Base-by-base conservation (phyloP, 2,797 vertebrate genomes). In the Danio kyathit region DNA sequence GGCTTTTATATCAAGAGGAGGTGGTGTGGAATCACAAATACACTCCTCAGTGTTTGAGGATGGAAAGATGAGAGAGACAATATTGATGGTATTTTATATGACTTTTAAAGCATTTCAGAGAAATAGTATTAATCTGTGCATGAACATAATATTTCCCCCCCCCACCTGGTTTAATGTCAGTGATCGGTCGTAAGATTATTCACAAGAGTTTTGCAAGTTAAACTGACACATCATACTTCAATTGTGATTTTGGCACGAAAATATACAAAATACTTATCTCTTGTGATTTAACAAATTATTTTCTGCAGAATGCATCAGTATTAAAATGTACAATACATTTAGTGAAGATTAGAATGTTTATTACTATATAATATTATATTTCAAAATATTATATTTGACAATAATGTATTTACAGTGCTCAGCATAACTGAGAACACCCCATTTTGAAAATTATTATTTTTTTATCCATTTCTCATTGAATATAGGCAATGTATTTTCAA, bases 1-100 rank as follows among this genome's bases (percentile, higher is more conserved):
- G 59, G 51, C 21, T 41, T 56, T 61, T 40, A 41, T 12, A 48
- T 77, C 44, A 67, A 74, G 46, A 60, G 72, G 54, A 63, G 71
- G 60, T 63, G 5, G 54, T 12, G 17, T 40, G 40, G 63, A 74
- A 72, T 60, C 49, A 61, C 19, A 64, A n/a, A 48, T 5, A 49
- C 43, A 61, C 21, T 1, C 12, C 54, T 41, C 5, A 48, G 2
- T 73, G 3, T n/a, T 16, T 11, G 8, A 48, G 19, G 41, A 74
- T 57, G n/a, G 40, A 72, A 17, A 43, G 8, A 3, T 40, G 43
- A 12, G 63, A 46, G n/a, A 46, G 41, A 19, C 19, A 14, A 66
- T 14, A 19, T 5, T 54, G 16, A 54, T 40, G 6, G 7, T 49
- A 67, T 49, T 67, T 49, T 43, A 16, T 11, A 40, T 21, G 46